Evolutionary conservation across 2,113 vertebrate genomes (phyloP).

Genomic region (Zonotrichia leucophrys): DNA sequence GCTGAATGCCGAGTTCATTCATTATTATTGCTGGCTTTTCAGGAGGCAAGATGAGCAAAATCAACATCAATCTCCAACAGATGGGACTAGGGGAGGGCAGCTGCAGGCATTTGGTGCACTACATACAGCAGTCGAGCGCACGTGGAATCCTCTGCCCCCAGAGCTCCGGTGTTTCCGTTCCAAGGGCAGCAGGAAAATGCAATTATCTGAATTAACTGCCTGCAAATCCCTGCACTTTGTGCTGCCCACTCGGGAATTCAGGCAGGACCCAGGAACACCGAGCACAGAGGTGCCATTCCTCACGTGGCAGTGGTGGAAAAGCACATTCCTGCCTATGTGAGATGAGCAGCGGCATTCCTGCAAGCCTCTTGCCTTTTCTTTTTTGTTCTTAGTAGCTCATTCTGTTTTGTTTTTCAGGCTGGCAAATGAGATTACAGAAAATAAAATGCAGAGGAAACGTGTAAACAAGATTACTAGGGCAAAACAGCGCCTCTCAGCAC

Average conservation of each 20-base stretch:
- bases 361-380: not conserved
- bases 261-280: not conserved
- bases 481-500: not conserved
- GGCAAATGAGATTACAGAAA: constrained; percentile 21
- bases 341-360: not conserved
- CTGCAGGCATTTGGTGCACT: constrained; percentile 26
- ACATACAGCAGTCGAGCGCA: not conserved
- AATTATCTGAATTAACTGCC: constrained; percentile 28
- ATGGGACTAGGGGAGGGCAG: constrained; percentile 48
- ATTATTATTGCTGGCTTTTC: constrained; percentile 2
- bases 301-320: not conserved
- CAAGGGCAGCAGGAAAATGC: not conserved
- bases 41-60: constrained; percentile 18
- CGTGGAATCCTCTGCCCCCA: constrained; percentile 4
- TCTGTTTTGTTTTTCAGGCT: not conserved
- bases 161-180: not conserved
- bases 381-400: not conserved
- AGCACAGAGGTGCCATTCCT: not conserved
- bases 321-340: not conserved
- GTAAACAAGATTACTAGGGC: not conserved
- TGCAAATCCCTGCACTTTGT: not conserved
- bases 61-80: constrained; percentile 30
- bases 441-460: not conserved
- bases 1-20: not conserved
- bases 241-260: not conserved